phyloP scores from a whole-genome alignment of 2,113 vertebrate genomes.

The Sialia sialis region DNA sequence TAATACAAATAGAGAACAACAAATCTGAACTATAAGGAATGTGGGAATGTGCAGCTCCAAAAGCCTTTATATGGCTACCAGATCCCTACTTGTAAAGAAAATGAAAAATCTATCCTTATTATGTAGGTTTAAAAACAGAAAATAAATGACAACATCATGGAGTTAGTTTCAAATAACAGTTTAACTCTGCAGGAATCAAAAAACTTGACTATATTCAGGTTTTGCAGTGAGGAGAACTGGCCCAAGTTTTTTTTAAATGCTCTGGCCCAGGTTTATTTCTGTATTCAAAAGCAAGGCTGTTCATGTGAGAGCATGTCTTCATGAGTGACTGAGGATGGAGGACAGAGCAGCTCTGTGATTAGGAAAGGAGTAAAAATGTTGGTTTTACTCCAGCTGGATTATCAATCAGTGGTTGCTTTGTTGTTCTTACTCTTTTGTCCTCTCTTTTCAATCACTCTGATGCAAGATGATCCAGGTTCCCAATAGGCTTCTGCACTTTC shows the following conservation, averaged over 20 bases:
- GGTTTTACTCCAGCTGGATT: neutral
- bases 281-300: neutral
- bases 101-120: neutral
- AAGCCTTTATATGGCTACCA: neutral
- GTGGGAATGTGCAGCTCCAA: neutral
- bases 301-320: neutral
- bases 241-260: neutral
- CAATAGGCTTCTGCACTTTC: neutral
- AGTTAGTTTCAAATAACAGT: neutral
- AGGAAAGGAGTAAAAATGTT: neutral
- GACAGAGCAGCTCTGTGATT: neutral
- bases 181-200: neutral
- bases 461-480: neutral
- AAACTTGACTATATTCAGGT: neutral
- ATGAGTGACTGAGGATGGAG: neutral
- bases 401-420: neutral
- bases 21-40: neutral
- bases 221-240: neutral
- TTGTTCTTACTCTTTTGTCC: neutral
- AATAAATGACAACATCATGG: neutral
- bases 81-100: neutral
- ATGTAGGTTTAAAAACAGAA: neutral
- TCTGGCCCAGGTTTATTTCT: neutral
- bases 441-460: neutral
- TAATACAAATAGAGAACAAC: neutral